Evolutionary conservation across 2,797 vertebrate genomes (phyloP), one percentile per base, ranked within the genome.

Genomic region (Gadopsis marmoratus): DNA sequence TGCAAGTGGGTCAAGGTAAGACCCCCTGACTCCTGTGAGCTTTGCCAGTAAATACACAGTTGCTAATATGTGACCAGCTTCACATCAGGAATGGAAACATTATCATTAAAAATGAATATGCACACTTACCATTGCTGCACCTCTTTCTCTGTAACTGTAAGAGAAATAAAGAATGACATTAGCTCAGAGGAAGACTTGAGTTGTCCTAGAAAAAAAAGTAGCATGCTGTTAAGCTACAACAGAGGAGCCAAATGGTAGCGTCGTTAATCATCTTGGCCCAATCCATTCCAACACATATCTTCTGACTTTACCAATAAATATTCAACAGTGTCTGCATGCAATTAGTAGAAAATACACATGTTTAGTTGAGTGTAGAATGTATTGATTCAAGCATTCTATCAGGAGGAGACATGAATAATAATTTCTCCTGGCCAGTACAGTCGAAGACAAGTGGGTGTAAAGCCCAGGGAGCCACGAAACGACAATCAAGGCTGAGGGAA

Each of bases 141-240:
- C 76, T 95, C 94, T 80, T 95, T 95, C 83, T 95, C 94, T 35
- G 94, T 94, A 83, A 95, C 94, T 95, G 92, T n/a, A 90, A 93
- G 65, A 90, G 66, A 94, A 90, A 90, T 4, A 89, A 79, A 89
- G 17, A 91, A 66, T 60, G 68, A 72, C 35, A 58, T 91, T 84
- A 93, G 81, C 51, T 68, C 13, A 37, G 47, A 81, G 29, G 41
- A 78, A 86, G 82, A 70, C 54, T 78, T 84, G 59, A 60, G 41
- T 21, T 84, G 79, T 74, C 81, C 85, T 82, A 89, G 64, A 86
- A 88, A 89, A 89, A 26, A 67, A 77, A 82, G 43, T 10, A 76
- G 51, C 41, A 31, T 55, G 60, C 35, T 78, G 41, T 71, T 65
- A 71, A 71, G 56, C 61, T 19, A 70, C 43, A 65, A 70, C 35